phyloP scores from a whole-genome alignment of 2,113 vertebrate species.

The Chlamydotis undulata region DNA sequence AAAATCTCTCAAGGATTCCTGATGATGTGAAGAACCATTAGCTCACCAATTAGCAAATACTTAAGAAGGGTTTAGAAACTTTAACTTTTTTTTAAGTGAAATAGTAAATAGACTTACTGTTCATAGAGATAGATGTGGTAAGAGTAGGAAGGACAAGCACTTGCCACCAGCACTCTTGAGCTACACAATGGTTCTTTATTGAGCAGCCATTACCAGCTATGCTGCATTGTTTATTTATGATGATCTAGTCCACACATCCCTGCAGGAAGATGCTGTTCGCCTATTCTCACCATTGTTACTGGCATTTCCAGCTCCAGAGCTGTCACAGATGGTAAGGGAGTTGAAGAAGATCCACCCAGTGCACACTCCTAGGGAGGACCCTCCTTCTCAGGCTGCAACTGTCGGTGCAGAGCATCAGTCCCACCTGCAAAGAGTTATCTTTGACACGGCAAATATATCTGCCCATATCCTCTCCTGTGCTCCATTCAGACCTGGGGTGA shows the following conservation, averaged over 20 bases:
- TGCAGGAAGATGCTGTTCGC: neutral
- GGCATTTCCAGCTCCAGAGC: neutral
- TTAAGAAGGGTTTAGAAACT: neutral
- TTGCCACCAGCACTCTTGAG: neutral
- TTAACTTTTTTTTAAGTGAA: neutral
- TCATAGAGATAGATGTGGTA: neutral
- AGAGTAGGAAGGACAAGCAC: neutral
- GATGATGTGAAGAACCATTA: neutral
- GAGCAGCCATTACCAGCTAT: neutral
- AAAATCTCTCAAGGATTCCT: neutral
- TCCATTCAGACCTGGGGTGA: slow-evolving; percentile 16
- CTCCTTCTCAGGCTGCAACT: neutral
- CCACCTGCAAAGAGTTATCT: neutral
- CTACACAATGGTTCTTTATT: neutral
- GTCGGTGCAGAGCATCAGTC: neutral
- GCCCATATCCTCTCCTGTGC: slow-evolving; percentile 2
- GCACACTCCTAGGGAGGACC: neutral
- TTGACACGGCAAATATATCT: neutral
- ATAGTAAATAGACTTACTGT: neutral
- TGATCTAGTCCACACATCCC: neutral
- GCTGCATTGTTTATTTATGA: neutral
- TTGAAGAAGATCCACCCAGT: neutral
- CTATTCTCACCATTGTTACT: neutral
- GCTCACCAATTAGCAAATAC: neutral
- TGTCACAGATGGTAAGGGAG: neutral